phyloP scores from a whole-genome alignment of 2,113 vertebrate genomes.

The Pseudorectes ferrugineus region DNA sequence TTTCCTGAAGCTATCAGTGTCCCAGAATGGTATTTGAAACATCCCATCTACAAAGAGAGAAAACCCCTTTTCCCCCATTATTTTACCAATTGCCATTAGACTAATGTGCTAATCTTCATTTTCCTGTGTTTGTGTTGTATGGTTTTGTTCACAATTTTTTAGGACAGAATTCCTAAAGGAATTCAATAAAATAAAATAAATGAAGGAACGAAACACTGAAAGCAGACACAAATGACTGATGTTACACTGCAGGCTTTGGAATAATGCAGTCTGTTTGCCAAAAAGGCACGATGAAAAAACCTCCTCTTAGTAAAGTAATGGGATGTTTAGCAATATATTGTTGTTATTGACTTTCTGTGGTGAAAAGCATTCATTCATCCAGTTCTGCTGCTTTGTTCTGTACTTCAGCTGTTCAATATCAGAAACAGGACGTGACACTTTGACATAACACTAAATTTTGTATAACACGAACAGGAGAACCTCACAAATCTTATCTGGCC shows the following conservation, averaged over 20 bases:
- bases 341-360: not conserved
- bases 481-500: not conserved
- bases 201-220: not conserved
- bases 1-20: not conserved
- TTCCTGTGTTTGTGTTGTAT: not conserved
- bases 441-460: not conserved
- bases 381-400: not conserved
- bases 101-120: not conserved
- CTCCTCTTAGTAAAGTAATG: not conserved
- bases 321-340: not conserved
- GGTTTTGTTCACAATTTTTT: not conserved
- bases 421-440: not conserved
- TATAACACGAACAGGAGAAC: not conserved
- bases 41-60: not conserved
- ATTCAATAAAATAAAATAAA: not conserved
- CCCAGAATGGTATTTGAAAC: not conserved
- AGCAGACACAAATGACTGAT: not conserved
- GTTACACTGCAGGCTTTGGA: not conserved
- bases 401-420: not conserved
- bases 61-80: not conserved
- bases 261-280: not conserved
- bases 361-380: not conserved
- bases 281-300: not conserved
- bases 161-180: not conserved
- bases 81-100: not conserved